phyloP scores from a whole-genome alignment of 2,113 vertebrate genomes.

The Mormyrus lacerda region DNA sequence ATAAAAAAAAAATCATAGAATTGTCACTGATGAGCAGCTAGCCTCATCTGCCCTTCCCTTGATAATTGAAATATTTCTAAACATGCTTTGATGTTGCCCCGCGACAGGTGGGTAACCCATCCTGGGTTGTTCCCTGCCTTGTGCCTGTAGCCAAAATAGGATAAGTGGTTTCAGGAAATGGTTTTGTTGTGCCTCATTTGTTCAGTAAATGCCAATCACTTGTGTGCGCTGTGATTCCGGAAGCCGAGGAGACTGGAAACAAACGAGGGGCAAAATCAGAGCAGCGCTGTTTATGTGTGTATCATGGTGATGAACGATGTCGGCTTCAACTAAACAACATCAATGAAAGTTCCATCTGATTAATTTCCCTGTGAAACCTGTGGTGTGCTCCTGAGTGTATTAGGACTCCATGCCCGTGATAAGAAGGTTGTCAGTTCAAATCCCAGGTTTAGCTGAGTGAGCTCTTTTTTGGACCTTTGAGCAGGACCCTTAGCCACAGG shows the following conservation, averaged over 20 bases:
- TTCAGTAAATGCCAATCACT: constrained; percentile 3
- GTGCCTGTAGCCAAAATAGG: too few relatives aligned
- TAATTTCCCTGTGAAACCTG: not conserved
- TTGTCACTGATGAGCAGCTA: not conserved
- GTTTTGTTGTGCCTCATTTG: not conserved
- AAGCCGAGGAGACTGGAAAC: not conserved
- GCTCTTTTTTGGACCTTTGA: not conserved
- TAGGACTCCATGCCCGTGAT: not conserved
- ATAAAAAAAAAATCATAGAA: too few relatives aligned
- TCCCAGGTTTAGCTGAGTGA: not conserved
- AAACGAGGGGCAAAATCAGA: not conserved
- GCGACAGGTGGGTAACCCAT: too few relatives aligned
- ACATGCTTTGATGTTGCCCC: not conserved
- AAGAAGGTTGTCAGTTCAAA: not conserved
- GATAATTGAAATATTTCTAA: not conserved
- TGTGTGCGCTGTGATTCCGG: not conserved
- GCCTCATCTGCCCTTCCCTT: not conserved
- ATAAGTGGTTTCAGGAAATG: too few relatives aligned
- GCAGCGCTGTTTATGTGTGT: not conserved
- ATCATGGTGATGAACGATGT: not conserved
- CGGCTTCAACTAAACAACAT: not conserved
- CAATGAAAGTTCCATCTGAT: not conserved
- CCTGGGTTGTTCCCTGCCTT: too few relatives aligned
- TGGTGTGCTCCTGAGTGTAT: not conserved
- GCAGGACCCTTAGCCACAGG: not conserved